Evolutionary conservation across 2,797 vertebrate genomes (phyloP), one percentile per base, ranked within the genome.

Genomic region (Pangasius larnaudii): DNA sequence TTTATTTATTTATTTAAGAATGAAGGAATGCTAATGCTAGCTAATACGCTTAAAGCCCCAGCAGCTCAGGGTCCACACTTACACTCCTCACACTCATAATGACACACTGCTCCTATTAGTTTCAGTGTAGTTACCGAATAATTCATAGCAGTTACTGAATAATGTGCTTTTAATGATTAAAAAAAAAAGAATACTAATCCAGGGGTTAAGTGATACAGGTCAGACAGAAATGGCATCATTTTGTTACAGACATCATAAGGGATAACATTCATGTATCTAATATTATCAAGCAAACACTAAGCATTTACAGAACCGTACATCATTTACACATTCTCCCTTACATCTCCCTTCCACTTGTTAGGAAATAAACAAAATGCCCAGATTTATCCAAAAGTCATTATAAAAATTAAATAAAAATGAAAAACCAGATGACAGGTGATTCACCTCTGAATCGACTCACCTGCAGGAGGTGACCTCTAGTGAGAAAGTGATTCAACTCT

Each of bases 91-190:
- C n/a, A 13, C 77, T 58, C 77, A 80, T 58, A 36, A 80, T 24
- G 53, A 24, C 39, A 30, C 39, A 46, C 80, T n/a, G 33, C n/a
- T 82, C 36, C 80, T 63, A 82, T 61, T 65, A 61, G 59, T 22
- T 59, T 61, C 58, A 24, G 58, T 42, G 79, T 27, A 61, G 30
- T 27, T 27, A 24, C 36, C 39, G 79, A 61, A 81, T 81, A 22
- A 63, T 82, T 82, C 80, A 82, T 10, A 19, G 24, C 24, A 16
- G 36, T 63, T 82, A 65, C 36, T 10, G 59, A 82, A 63, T 82
- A 46, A 82, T 63, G 46, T 42, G 59, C 13, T 58, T 82, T 63
- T 63, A 30, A 65, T 4, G 39, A 46, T 63, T 2, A 56, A 19
- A 81, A n/a, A 81, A n/a, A 24, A 81, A n/a, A n/a, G 7, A 42